Evolutionary conservation across 2,797 vertebrate species (phyloP).

Genomic region (Molossus molossus): DNA sequence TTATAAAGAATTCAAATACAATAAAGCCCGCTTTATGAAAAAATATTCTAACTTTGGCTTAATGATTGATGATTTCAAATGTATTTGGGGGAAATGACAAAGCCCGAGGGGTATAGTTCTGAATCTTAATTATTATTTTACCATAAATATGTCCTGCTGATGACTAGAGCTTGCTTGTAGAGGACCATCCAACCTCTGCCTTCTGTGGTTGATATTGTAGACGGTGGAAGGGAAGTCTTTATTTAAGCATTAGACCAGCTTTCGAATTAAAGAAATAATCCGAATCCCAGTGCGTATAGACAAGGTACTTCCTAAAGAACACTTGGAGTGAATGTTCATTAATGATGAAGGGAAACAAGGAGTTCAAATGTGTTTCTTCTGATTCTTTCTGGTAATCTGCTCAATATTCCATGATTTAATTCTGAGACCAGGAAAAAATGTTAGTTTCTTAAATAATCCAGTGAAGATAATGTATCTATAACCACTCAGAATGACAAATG

Average conservation of each 20-base stretch:
- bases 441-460: neutral
- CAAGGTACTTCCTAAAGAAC: slow-evolving; percentile 46
- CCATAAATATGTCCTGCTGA: neutral
- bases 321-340: slow-evolving; percentile 36
- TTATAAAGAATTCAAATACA: slow-evolving; percentile 71
- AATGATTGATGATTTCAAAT: slow-evolving; percentile 48
- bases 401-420: slow-evolving; percentile 7
- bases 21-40: slow-evolving; percentile 28
- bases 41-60: neutral
- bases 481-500: neutral
- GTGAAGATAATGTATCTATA: neutral
- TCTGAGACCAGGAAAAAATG: neutral
- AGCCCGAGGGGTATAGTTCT: neutral
- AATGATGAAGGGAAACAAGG: neutral
- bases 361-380: slow-evolving; percentile 45
- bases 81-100: neutral
- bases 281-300: neutral
- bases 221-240: neutral
- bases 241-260: slow-evolving; percentile 63
- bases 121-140: slow-evolving; percentile 3
- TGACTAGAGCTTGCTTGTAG: neutral
- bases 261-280: slow-evolving; percentile 63
- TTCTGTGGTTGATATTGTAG: neutral
- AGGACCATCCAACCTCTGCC: neutral
- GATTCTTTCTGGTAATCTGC: slow-evolving; percentile 48